Percentiles rank a stretch among this genome's conserved stretches.
phyloP scores from a whole-genome alignment of 2,113 vertebrate genomes.

The Penelope pileata region DNA sequence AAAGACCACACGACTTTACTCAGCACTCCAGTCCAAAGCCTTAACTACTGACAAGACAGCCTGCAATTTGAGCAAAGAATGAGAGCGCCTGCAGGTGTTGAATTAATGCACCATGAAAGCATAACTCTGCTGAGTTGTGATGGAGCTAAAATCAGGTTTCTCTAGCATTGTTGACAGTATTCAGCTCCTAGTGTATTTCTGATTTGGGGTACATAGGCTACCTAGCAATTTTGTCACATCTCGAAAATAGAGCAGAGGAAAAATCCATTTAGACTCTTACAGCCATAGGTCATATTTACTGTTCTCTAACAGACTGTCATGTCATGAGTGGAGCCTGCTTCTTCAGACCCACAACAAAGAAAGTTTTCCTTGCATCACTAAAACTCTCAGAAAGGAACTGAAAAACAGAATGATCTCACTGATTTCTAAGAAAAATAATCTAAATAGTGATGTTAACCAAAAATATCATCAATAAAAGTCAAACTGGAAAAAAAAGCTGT shows the following conservation, averaged over 20 bases:
- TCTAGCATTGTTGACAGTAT: conserved; percentile 32
- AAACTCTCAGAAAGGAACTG: conserved; percentile 18
- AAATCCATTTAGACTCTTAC: conserved; percentile 67
- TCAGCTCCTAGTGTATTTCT: conserved; percentile 54
- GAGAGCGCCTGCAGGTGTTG: conserved; percentile 59
- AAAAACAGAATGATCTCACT: neutral
- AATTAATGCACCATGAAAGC: conserved; percentile 63
- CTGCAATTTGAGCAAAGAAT: conserved; percentile 74
- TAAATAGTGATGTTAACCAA: conserved; percentile 25
- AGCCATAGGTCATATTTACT: conserved; percentile 65
- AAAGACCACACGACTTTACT: conserved; percentile 48
- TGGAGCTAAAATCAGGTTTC: conserved; percentile 43
- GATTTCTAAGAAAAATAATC: conserved; percentile 60
- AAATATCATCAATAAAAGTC: conserved; percentile 21
- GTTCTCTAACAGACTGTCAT: conserved; percentile 27
- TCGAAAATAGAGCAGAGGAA: conserved; percentile 57
- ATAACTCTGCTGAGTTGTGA: conserved; percentile 13
- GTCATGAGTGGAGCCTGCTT: conserved; percentile 45
- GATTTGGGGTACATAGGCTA: conserved; percentile 43
- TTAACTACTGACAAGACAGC: conserved; percentile 62
- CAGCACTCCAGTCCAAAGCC: conserved; percentile 45
- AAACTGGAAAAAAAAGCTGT: neutral
- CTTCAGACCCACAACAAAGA: conserved; percentile 27
- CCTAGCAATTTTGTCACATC: conserved; percentile 73
- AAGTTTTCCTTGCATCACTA: conserved; percentile 14